These are phyloP conservation scores for Tor tambroides DNA, from an alignment of 2,113 vertebrate species.

Conservation along the genomic window DNA sequence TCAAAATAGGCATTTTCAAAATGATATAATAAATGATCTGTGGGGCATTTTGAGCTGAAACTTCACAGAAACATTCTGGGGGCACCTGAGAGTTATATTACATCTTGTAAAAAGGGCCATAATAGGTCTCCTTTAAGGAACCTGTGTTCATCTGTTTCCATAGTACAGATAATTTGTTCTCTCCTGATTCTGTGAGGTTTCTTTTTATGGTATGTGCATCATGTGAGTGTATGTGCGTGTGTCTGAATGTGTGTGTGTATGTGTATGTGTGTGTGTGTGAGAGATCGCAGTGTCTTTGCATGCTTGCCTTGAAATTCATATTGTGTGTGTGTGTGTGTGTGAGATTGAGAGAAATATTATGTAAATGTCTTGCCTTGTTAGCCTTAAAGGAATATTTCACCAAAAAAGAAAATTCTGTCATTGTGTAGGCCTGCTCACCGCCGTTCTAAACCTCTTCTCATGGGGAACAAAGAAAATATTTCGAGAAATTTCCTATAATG, in stretches of 20 bases:
- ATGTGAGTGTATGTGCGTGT: constrained; percentile 13
- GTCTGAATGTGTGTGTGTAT: constrained; percentile 1
- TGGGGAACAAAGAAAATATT: background rate
- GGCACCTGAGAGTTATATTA: no score
- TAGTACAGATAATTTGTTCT: background rate
- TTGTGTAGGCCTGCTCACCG: background rate
- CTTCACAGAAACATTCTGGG: no score
- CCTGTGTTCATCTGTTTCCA: background rate
- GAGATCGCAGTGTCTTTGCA: background rate
- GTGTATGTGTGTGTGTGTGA: constrained; percentile 4
- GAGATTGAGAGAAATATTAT: background rate
- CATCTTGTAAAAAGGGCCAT: no score
- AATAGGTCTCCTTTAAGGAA: no score
- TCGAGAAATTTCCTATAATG: background rate
- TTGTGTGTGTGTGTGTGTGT: background rate
- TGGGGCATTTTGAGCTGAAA: no score
- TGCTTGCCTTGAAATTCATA: background rate
- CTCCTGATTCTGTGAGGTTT: background rate
- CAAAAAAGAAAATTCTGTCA: background rate
- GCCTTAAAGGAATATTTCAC: background rate
- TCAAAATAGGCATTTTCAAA: no score
- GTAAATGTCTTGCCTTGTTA: background rate
- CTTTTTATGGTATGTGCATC: constrained; percentile 12
- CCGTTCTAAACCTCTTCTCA: background rate
- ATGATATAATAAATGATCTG: no score